Conservation (phyloP, 1,140 invertebrate genomes). For the Nasonia longicornis region DNA sequence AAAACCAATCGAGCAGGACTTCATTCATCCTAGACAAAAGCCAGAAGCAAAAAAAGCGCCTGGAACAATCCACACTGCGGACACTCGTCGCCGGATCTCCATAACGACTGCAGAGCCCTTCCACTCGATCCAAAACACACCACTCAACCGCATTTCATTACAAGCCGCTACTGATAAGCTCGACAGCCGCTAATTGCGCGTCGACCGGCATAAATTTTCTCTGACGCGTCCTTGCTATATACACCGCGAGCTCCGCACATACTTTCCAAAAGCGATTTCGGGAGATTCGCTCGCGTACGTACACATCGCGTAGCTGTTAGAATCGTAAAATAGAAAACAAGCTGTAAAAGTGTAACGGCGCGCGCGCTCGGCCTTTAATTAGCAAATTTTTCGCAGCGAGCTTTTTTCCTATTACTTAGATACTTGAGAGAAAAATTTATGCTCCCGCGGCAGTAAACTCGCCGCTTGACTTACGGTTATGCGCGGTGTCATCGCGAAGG, state of each 20-base stretch:
- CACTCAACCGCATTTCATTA: not conserved
- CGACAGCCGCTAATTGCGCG: not conserved
- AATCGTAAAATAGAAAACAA: not conserved
- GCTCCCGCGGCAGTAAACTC: not conserved
- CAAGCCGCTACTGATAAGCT: not conserved
- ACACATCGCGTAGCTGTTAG: not conserved
- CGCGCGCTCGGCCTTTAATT: slow-evolving; percentile 1
- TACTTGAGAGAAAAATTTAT: too few relatives aligned
- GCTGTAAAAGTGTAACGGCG: not conserved
- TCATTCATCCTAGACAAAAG: not conserved
- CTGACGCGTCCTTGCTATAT: not conserved
- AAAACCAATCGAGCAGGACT: not conserved
- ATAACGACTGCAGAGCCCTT: not conserved
- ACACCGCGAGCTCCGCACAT: too few relatives aligned
- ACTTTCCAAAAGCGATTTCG: not conserved
- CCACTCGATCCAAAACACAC: not conserved
- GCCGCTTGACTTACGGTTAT: not conserved
- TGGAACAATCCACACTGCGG: not conserved
- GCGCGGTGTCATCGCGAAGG: not conserved
- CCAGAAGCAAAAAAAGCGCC: not conserved
- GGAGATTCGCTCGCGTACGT: not conserved
- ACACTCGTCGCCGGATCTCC: not conserved
- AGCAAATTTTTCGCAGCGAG: too few relatives aligned
- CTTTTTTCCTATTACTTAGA: too few relatives aligned
- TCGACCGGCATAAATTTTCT: not conserved